These are phyloP conservation scores for Acanthaster planci DNA, from an alignment of 35 echinoderm and acorn worm species.

Conservation along the genomic window DNA sequence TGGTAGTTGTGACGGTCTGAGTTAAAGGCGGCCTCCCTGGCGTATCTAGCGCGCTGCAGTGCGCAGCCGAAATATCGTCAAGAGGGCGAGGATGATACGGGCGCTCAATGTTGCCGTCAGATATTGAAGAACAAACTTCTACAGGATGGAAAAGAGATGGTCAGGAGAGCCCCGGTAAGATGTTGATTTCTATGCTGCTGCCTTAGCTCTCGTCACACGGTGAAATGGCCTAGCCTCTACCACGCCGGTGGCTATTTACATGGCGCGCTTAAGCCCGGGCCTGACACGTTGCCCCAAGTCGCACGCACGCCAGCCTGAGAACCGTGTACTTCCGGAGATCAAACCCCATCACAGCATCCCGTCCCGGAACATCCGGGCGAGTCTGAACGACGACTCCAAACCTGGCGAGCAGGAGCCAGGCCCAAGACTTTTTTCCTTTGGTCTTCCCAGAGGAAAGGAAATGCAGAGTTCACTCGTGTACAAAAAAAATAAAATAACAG, in stretches of 20 bases:
- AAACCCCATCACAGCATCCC: not conserved
- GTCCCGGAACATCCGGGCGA: slow-evolving; percentile 31
- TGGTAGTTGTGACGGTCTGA: no score
- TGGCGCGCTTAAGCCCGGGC: not conserved
- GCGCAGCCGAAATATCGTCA: no score
- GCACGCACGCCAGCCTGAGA: not conserved
- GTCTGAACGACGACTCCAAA: slow-evolving; percentile 22
- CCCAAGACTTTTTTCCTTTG: not conserved
- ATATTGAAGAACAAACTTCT: no score
- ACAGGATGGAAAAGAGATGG: no score
- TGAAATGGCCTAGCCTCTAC: not conserved
- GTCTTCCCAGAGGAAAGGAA: not conserved
- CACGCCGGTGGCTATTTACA: slow-evolving; percentile 18
- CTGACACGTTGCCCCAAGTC: slow-evolving; percentile 2
- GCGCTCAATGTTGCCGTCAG: no score
- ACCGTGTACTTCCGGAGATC: slow-evolving; percentile 8
- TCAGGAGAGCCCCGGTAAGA: no score
- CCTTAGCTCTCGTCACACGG: not conserved
- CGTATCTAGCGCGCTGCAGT: no score
- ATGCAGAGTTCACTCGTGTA: no score
- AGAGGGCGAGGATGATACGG: no score
- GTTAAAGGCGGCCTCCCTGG: no score
- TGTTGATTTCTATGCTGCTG: no score
- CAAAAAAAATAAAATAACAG: not conserved
- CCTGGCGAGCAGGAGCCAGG: slow-evolving; percentile 3